Base-by-base conservation (phyloP, 2,797 vertebrate genomes). In the Salmo trutta region DNA sequence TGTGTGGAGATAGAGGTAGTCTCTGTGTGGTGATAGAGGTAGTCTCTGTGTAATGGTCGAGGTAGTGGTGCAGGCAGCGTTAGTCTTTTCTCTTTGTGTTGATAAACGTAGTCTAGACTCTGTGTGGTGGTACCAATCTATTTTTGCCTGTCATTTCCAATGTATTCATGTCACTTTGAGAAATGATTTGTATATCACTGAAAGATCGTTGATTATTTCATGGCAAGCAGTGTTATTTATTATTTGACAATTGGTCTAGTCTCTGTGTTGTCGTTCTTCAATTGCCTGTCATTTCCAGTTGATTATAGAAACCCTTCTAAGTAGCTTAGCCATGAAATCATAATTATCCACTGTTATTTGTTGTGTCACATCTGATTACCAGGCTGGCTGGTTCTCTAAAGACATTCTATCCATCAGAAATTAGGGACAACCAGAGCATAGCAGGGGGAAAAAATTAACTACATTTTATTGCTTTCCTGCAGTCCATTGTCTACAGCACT, bases 361-460 rank as follows among this genome's bases (percentile, higher is more conserved):
- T 75, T 59, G 65, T 71, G 81, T 77, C 75, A 71, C 82, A 83
- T 86, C 74, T 81, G 78, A 86, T 88, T 80, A 82, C 29, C 41
- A 71, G 71, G 64, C 74, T 67, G 56, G 65, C 68, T 77, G 77
- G 78, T 54, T 81, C 62, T 21, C 2, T 2, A 14, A 66, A 78
- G 72, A 53, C 66, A 10, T 24, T 7, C 24, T 24, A 75, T 78
- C 17, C 52, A 75, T 31, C 52, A 71, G 52, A 67, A 67, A 62
- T 73, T 16, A 72, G 70, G 27, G 31, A 74, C 73, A 74, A 75
- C 24, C 27, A 36, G 66, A 56, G 27, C 47, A 67, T 29, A 24
- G 8, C 62, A 67, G 70, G 68, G 67, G 64, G 31, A 65, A 24
- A 17, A 64, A 70, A 80, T 73, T 17, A 73, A 16, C 62, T 16